phyloP scores from a whole-genome alignment of 1,140 invertebrate genomes.

The Eurosta solidaginis region DNA sequence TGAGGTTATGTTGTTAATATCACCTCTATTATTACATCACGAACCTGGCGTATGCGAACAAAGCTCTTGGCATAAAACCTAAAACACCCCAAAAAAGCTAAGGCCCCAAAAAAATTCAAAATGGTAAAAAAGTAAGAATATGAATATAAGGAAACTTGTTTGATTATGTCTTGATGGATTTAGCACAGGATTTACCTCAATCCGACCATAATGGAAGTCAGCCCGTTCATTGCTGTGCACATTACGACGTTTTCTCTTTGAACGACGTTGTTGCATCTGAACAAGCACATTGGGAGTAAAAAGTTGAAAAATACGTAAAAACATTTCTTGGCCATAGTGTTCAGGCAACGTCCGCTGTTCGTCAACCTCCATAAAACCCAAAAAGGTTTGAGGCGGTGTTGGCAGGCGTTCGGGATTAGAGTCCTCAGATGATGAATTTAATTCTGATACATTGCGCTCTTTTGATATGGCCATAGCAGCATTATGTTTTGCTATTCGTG shows the following conservation, averaged over 20 bases:
- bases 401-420: conserved; percentile 43
- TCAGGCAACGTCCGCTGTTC: conserved; percentile 42
- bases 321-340: conserved; percentile 53
- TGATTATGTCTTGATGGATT: too few relatives aligned
- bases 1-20: too few relatives aligned
- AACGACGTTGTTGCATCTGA: conserved; percentile 51
- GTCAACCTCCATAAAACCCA: conserved; percentile 43
- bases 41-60: too few relatives aligned
- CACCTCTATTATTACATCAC: too few relatives aligned
- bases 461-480: background rate
- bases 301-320: conserved; percentile 49
- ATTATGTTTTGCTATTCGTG: conserved; percentile 1
- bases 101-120: too few relatives aligned
- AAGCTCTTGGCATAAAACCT: too few relatives aligned
- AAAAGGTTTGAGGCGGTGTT: conserved; percentile 43
- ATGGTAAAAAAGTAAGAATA: too few relatives aligned
- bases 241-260: conserved; percentile 54
- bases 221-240: conserved; percentile 52
- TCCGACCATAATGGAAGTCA: conserved; percentile 57
- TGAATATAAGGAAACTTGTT: too few relatives aligned
- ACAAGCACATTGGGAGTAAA: conserved; percentile 48
- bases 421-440: conserved; percentile 49
- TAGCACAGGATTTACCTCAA: conserved; percentile 40
- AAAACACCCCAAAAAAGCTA: too few relatives aligned
- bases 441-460: conserved; percentile 8